phyloP scores from a whole-genome alignment of 53 echinoderm and acorn worm species.

The Zoroaster sp. region DNA sequence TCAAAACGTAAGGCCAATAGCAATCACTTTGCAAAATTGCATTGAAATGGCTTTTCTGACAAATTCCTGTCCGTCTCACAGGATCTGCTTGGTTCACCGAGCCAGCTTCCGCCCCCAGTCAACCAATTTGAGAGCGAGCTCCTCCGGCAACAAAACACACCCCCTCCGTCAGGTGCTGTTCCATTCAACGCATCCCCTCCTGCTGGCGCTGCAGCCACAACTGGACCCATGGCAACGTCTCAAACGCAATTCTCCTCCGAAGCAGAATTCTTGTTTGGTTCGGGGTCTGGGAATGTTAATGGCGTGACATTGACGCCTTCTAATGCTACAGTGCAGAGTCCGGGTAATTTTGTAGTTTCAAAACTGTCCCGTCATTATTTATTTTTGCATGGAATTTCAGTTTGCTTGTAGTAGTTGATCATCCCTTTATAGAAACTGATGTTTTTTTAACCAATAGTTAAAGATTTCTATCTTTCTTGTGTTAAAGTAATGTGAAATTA shows the following conservation, averaged over 20 bases:
- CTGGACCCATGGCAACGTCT: not conserved
- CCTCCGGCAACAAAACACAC: not conserved
- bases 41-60: too few species aligned
- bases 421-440: too few species aligned
- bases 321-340: not conserved
- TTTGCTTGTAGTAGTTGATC: too few species aligned
- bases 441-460: too few species aligned
- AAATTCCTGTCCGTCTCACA: too few species aligned
- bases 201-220: not conserved
- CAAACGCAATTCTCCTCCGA: not conserved
- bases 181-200: conserved; percentile 21
- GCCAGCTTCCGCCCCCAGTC: not conserved
- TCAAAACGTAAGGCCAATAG: too few species aligned
- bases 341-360: too few species aligned
- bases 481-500: too few species aligned
- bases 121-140: not conserved
- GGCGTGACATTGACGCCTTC: not conserved
- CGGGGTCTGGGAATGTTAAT: not conserved
- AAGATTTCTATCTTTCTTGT: too few species aligned
- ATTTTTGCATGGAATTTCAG: too few species aligned
- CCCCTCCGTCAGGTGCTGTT: conserved; percentile 15
- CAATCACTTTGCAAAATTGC: too few species aligned
- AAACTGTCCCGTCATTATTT: too few species aligned
- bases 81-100: conserved; percentile 20
- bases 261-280: not conserved